Conservation (phyloP, 2,888 invertebrate species). For the Euplagia quadripunctaria region DNA sequence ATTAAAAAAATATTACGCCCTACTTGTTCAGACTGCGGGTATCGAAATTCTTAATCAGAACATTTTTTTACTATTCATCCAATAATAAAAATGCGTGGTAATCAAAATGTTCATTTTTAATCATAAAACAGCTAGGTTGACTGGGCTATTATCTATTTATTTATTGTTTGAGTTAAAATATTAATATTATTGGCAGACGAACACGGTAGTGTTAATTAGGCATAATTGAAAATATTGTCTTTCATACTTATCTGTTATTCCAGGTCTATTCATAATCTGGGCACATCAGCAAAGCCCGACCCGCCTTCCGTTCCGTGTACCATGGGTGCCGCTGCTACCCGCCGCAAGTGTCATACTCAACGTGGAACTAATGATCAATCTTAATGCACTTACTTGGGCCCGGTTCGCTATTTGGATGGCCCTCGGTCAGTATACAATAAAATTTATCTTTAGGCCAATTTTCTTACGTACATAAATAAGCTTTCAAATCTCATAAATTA, state of each 20-base stretch:
- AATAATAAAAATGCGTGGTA: too few relatives aligned
- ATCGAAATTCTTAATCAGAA: too few relatives aligned
- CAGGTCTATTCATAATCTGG: conserved; percentile 91
- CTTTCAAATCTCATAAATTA: not conserved
- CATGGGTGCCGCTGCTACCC: conserved; percentile 93
- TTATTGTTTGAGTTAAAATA: not conserved
- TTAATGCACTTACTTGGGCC: conserved; percentile 94
- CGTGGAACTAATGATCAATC: conserved; percentile 93
- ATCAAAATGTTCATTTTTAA: too few relatives aligned
- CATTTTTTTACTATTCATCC: too few relatives aligned
- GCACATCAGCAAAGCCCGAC: conserved; percentile 92
- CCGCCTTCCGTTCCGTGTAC: conserved; percentile 92
- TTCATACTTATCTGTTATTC: not conserved
- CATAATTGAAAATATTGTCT: not conserved
- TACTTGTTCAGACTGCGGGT: too few relatives aligned
- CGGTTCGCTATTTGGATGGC: conserved; percentile 96
- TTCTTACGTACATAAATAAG: not conserved
- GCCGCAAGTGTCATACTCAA: conserved; percentile 94
- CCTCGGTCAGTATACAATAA: conserved; percentile 86
- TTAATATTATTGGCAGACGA: not conserved
- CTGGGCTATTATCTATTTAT: too few relatives aligned
- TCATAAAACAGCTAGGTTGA: too few relatives aligned
- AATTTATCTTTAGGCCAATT: not conserved
- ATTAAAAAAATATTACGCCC: too few relatives aligned
- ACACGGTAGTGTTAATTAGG: not conserved